These are phyloP conservation scores for Bruchidius siliquastri DNA, from an alignment of 2,888 invertebrate species.

Conservation along the genomic window DNA sequence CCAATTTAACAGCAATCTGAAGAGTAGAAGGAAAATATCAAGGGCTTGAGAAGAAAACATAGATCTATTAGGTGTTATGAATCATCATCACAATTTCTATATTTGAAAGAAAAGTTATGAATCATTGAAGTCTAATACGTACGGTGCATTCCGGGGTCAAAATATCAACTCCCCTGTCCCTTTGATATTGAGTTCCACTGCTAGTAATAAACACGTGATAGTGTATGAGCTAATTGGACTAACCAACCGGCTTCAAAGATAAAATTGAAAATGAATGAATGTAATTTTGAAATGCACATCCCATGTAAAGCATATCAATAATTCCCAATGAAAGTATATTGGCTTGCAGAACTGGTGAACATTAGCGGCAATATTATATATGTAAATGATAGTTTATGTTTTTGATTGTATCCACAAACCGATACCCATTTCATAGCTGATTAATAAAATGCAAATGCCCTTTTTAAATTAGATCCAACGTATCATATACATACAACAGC, in stretches of 20 bases:
- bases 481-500: background rate
- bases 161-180: too few species aligned
- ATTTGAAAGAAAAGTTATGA: too few species aligned
- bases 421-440: background rate
- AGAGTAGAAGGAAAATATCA: too few species aligned
- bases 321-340: background rate
- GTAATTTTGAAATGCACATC: background rate
- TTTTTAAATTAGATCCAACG: background rate
- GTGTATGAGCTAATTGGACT: background rate
- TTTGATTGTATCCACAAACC: background rate
- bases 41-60: too few species aligned
- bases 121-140: too few species aligned
- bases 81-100: too few species aligned
- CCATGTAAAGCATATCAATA: background rate
- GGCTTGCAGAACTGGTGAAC: background rate
- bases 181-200: too few species aligned
- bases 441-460: background rate
- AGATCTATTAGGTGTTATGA: too few species aligned
- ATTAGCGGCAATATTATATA: background rate
- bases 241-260: background rate
- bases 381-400: background rate
- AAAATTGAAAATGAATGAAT: background rate
- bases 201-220: background rate
- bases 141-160: too few species aligned
- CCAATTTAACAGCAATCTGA: too few species aligned